A percentile compares a stretch with the other conserved stretches of the same genome.
Conservation (phyloP, 2,113 vertebrate genomes). For the Fulica atra region DNA sequence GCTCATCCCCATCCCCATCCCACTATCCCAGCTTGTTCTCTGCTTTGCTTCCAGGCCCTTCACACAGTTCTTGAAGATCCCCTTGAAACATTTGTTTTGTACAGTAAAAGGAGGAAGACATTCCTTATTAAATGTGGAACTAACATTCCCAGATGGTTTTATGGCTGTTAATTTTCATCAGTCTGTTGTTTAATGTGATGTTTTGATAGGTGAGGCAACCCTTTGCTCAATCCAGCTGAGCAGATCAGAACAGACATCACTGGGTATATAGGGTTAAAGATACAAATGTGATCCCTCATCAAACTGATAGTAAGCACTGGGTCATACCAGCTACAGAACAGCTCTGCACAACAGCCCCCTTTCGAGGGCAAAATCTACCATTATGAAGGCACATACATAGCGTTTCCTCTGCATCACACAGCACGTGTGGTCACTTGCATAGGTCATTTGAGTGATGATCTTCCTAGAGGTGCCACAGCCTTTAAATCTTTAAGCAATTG, state of each 20-base stretch:
- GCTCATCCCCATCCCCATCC: not conserved
- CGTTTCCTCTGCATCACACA: not conserved
- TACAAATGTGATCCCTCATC: not conserved
- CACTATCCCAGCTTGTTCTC: not conserved
- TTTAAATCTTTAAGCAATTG: not conserved
- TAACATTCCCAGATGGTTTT: not conserved
- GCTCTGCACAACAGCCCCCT: not conserved
- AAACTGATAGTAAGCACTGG: not conserved
- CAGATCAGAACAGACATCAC: not conserved
- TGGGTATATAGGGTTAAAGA: accelerated
- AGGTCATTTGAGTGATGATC: not conserved
- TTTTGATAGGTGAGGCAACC: not conserved
- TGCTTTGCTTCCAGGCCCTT: not conserved
- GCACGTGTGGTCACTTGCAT: not conserved
- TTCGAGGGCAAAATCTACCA: not conserved
- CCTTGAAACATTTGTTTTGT: not conserved
- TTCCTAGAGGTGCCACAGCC: not conserved
- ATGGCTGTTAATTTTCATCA: not conserved
- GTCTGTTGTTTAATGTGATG: not conserved
- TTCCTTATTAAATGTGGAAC: not conserved
- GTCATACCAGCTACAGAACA: not conserved
- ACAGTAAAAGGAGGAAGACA: not conserved
- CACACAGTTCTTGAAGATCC: not conserved
- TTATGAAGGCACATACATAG: not conserved
- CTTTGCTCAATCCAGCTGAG: not conserved